Evolutionary conservation across 2,113 vertebrate genomes (phyloP), one percentile per base, ranked within the genome.

Genomic region (Catharus bicknelli): DNA sequence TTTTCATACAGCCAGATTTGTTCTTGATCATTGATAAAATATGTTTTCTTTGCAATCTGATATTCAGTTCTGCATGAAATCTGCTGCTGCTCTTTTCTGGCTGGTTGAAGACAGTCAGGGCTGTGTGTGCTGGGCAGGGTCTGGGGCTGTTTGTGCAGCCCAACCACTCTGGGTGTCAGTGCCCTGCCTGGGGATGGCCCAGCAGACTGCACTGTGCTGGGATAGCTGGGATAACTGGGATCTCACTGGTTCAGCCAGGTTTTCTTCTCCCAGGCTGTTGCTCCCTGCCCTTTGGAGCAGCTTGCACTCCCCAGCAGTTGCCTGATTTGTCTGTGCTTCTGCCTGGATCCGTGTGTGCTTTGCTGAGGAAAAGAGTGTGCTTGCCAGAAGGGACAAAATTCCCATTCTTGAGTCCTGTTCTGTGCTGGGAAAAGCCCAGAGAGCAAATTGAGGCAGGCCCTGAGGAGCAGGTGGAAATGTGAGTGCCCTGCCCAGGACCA

Each of bases 1-100:
- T 94, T 95, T 95, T 94, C 90, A 74, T 80, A 83, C 79, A 85
- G 59, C 63, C 90, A 93, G 95, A 90, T 91, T 93, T 95, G 59
- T 88, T 94, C 92, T 73, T 75, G 66, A 10, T 90, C 72, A 36
- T 20, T 83, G 90, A 90, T 94, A 90, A 95, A 94, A 80, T 58
- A 62, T 77, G 75, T 83, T 95, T 88, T 51, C 75, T 90, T 38
- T 90, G 72, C 72, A 88, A 47, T 51, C 59, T 82, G 36, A 66
- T 64, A 50, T 3, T 53, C 70, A 62, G 74, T 62, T 78, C 63
- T 83, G 32, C 51, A 8, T 13, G 55, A 88, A 85, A 90, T 91
- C 54, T 82, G 84, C 63, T 59, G 63, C 11, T 87, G 74, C 29
- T 91, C 47, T 88, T 90, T 83, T 13, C 70, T 80, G 78, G 23